A percentile compares a stretch with the other conserved stretches of the same genome.
Evolutionary conservation across 2,797 vertebrate genomes (phyloP).

Genomic region (Macrochelys suwanniensis): DNA sequence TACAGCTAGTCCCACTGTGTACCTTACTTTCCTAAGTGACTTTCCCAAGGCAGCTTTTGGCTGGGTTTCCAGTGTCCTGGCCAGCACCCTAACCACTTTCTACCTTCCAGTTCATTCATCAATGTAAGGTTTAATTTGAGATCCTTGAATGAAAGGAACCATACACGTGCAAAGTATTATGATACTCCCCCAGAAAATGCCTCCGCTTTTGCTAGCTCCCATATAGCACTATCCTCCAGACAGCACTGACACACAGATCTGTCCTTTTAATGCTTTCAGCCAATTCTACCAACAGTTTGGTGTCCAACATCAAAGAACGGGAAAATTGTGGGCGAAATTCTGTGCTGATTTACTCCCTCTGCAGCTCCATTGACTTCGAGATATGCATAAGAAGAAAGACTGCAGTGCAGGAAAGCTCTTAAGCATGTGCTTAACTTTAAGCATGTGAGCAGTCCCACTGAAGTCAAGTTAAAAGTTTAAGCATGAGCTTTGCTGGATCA

Average conservation of each 20-base stretch:
- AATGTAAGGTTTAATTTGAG: too few species aligned
- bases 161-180: neutral
- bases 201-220: too few species aligned
- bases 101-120: too few species aligned
- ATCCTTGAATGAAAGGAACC: too few species aligned
- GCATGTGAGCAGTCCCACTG: neutral
- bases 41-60: too few species aligned
- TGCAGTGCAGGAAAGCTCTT: neutral
- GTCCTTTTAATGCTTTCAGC: neutral
- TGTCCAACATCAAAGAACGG: neutral
- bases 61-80: too few species aligned
- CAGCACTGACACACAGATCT: neutral
- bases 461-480: neutral
- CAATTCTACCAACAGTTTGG: neutral
- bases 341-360: neutral
- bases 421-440: fast-evolving
- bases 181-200: neutral
- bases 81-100: too few species aligned
- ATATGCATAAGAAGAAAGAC: neutral
- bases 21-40: fast-evolving
- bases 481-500: neutral
- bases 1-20: neutral
- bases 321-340: fast-evolving
- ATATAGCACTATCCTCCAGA: neutral
- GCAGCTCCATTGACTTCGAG: neutral